Evolutionary conservation across 2,888 invertebrate species (phyloP).

Genomic region (Mythimna albipuncta): DNA sequence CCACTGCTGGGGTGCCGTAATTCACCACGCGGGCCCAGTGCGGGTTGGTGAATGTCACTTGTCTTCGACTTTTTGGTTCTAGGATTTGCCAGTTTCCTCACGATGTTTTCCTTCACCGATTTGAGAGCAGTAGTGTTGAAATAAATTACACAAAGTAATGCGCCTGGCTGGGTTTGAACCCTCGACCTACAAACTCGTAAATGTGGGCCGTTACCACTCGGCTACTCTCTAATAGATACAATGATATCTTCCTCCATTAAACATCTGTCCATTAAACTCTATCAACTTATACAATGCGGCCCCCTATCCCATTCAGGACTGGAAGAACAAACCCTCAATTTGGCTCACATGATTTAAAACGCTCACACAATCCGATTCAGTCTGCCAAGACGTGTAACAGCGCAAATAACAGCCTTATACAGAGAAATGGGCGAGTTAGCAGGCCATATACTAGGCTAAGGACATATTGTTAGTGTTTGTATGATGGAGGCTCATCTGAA

Average conservation of each 20-base stretch:
- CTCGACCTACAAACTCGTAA: too few species aligned
- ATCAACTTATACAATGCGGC: background rate
- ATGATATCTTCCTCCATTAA: slow-evolving; percentile 17
- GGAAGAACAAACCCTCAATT: slow-evolving; percentile 52
- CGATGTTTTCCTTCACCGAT: too few species aligned
- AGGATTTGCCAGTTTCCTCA: too few species aligned
- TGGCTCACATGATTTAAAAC: slow-evolving; percentile 56
- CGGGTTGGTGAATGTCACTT: too few species aligned
- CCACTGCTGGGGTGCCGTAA: too few species aligned
- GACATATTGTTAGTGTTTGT: slow-evolving; percentile 71
- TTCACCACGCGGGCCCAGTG: too few species aligned
- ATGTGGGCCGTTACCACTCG: too few species aligned
- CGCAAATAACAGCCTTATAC: slow-evolving; percentile 63
- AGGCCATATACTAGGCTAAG: slow-evolving; percentile 60
- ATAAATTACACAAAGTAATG: too few species aligned
- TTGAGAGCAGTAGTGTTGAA: too few species aligned
- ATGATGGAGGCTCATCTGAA: slow-evolving; percentile 75
- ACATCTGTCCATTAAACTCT: background rate
- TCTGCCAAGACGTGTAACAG: slow-evolving; percentile 50
- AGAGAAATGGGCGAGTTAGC: slow-evolving; percentile 54
- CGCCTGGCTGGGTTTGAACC: too few species aligned
- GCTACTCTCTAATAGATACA: background rate
- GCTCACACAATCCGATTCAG: slow-evolving; percentile 51
- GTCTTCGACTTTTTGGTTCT: too few species aligned
- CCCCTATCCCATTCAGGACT: background rate